These are phyloP conservation scores for Temnopleurus reevesii DNA, from an alignment of 53 echinoderm and acorn worm species.

Conservation along the genomic window DNA sequence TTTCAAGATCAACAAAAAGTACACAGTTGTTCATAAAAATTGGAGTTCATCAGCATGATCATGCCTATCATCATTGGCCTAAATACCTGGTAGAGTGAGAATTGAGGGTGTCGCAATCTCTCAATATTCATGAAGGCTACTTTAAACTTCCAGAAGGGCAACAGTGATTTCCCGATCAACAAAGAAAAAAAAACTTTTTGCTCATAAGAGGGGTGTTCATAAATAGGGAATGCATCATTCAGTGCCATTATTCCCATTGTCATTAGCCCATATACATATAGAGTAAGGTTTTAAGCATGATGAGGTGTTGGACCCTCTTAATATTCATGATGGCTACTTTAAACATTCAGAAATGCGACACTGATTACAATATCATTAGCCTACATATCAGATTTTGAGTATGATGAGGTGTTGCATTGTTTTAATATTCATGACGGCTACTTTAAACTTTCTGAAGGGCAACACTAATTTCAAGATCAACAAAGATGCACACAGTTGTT, in stretches of 20 bases:
- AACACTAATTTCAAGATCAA: neutral
- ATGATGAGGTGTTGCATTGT: neutral
- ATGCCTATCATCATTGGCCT: conserved; percentile 42
- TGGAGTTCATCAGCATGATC: neutral
- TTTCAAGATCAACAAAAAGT: neutral
- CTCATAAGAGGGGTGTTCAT: neutral
- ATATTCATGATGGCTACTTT: neutral
- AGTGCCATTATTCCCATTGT: neutral
- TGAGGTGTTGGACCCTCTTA: neutral
- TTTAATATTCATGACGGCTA: neutral
- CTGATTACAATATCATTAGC: neutral
- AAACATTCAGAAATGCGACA: neutral
- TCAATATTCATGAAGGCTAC: conserved; percentile 28
- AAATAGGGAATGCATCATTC: neutral
- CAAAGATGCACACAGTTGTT: no score
- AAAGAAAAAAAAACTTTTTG: neutral
- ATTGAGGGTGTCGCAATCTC: neutral
- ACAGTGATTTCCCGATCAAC: conserved; percentile 27
- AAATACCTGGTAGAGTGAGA: neutral
- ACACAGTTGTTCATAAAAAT: no score
- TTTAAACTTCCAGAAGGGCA: neutral
- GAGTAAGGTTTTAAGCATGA: neutral
- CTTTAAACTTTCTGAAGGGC: neutral
- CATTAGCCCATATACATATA: neutral
- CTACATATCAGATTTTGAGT: neutral